These are phyloP conservation scores for Poeciliopsis turrubarensis DNA, from an alignment of 2,113 vertebrate species.

Conservation along the genomic window DNA sequence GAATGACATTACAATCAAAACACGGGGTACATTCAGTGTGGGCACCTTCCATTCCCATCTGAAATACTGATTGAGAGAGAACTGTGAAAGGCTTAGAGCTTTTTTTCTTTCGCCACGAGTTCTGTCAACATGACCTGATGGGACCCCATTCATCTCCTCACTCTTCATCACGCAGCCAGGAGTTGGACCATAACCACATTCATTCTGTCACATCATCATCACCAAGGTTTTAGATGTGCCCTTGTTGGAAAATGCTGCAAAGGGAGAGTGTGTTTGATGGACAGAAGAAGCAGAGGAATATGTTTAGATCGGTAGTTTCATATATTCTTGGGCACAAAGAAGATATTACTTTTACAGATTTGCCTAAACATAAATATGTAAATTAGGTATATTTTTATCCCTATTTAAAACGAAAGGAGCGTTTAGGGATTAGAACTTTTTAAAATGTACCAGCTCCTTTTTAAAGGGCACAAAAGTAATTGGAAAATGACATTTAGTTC, in stretches of 20 bases:
- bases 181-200: constrained; percentile 55
- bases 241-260: constrained; percentile 45
- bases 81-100: constrained; percentile 53
- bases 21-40: constrained; percentile 26
- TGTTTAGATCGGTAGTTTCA: neutral
- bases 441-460: too few species aligned
- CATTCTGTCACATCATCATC: constrained; percentile 60
- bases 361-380: too few species aligned
- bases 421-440: too few species aligned
- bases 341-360: too few species aligned
- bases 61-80: constrained; percentile 50
- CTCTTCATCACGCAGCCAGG: constrained; percentile 45
- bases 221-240: constrained; percentile 40
- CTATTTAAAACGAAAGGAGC: too few species aligned
- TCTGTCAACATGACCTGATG: constrained; percentile 58
- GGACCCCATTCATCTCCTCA: constrained; percentile 62
- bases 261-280: constrained; percentile 41
- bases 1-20: constrained; percentile 54
- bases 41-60: constrained; percentile 60
- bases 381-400: too few species aligned
- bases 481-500: too few species aligned
- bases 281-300: constrained; percentile 8
- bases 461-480: too few species aligned
- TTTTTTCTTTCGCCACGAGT: constrained; percentile 38
- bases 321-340: too few species aligned